Percentiles rank a stretch among this genome's conserved stretches.
Conservation (phyloP, 2,888 invertebrate genomes). For the Cheilosia soror region DNA sequence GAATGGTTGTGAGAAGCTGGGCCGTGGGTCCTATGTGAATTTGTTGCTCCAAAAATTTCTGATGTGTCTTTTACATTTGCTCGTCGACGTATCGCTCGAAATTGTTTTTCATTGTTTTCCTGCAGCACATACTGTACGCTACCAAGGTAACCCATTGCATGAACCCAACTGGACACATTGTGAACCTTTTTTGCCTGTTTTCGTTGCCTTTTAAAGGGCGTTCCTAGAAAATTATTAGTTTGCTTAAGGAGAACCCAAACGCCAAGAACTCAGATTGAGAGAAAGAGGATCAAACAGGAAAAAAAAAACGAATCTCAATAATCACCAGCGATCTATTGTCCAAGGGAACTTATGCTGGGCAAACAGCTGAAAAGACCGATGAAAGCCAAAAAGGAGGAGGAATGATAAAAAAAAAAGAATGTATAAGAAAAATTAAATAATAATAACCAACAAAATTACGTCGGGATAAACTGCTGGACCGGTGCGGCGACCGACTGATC, state of each 20-base stretch:
- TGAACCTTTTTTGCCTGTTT: constrained; percentile 61
- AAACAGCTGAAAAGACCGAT: constrained; percentile 63
- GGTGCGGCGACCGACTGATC: constrained; percentile 54
- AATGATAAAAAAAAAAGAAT: not conserved
- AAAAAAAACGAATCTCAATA: constrained; percentile 34
- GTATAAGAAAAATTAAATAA: constrained; percentile 60
- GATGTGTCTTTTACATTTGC: no score
- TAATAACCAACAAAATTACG: constrained; percentile 75
- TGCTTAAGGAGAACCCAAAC: constrained; percentile 77
- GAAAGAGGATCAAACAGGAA: constrained; percentile 19
- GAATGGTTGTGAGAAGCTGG: no score
- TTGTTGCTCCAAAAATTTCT: no score
- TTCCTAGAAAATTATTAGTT: constrained; percentile 80
- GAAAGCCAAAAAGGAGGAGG: constrained; percentile 6
- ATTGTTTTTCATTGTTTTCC: not conserved
- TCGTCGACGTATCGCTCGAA: not conserved
- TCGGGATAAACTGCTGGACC: constrained; percentile 70
- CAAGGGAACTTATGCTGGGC: constrained; percentile 66
- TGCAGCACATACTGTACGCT: constrained; percentile 33
- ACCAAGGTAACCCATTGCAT: constrained; percentile 27
- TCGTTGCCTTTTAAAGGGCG: constrained; percentile 75
- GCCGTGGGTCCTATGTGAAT: no score
- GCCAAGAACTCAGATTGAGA: not conserved
- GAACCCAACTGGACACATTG: constrained; percentile 61
- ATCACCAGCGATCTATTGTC: constrained; percentile 72